Evolutionary conservation across 2,888 invertebrate species (phyloP).

Genomic region (Lasioglossum oenotherae): DNA sequence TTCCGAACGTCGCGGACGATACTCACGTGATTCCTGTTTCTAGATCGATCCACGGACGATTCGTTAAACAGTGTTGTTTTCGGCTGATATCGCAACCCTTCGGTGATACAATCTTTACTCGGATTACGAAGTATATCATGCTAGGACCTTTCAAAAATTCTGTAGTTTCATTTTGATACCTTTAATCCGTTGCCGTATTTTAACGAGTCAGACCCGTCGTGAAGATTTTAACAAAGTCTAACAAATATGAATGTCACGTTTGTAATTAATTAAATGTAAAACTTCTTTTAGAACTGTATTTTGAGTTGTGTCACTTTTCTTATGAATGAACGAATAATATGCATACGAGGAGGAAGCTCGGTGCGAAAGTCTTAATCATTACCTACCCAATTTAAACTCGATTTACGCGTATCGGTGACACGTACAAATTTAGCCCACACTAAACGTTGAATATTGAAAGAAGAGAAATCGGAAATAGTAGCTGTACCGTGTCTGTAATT

Average conservation of each 20-base stretch:
- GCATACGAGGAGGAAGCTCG: constrained; percentile 33
- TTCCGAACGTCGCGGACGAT: constrained; percentile 43
- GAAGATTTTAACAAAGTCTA: no score
- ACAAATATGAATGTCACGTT: no score
- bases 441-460: neutral
- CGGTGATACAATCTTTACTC: no score
- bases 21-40: constrained; percentile 53
- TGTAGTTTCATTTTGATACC: no score
- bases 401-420: constrained; percentile 21
- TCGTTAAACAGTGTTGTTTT: constrained; percentile 47
- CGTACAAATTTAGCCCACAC: neutral
- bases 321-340: neutral
- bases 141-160: no score
- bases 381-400: constrained; percentile 17
- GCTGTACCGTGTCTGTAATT: neutral
- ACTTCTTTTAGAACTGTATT: no score
- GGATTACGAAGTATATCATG: no score
- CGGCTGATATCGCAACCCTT: neutral
- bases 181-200: no score
- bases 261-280: no score
- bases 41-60: constrained; percentile 40
- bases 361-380: constrained; percentile 31
- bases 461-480: neutral
- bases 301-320: no score
- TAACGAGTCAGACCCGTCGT: no score